A percentile compares a stretch with the other conserved stretches of the same genome.
These are phyloP conservation scores for Periophthalmus modestus DNA, from an alignment of 2,113 vertebrate species.

Conservation along the genomic window DNA sequence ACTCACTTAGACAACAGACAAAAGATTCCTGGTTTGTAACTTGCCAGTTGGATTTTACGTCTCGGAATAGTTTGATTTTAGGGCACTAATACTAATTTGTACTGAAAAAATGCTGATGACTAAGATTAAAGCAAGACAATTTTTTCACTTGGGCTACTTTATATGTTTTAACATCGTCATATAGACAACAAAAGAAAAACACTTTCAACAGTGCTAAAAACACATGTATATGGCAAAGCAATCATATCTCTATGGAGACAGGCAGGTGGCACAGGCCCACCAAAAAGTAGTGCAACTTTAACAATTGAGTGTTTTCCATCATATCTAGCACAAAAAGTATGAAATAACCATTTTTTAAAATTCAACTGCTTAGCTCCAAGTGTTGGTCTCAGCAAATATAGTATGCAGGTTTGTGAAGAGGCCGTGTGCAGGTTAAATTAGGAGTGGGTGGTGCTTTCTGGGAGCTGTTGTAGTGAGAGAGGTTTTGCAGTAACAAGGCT, in stretches of 20 bases:
- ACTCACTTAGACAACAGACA: background rate
- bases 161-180: background rate
- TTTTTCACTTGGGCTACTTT: background rate
- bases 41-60: background rate
- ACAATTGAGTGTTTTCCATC: no score
- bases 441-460: constrained; percentile 20
- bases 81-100: background rate
- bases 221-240: no score
- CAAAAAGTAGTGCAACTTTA: no score
- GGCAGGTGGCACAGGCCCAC: background rate
- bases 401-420: background rate
- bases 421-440: constrained; percentile 8
- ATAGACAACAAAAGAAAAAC: background rate
- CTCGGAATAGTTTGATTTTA: background rate
- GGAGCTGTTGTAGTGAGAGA: constrained; percentile 15
- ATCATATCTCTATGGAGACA: background rate
- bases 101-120: no score
- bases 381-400: background rate
- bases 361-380: background rate
- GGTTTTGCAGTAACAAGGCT: constrained; percentile 53
- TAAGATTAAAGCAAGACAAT: background rate
- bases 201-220: no score
- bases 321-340: background rate
- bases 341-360: background rate
- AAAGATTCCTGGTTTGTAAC: background rate